These are phyloP conservation scores for Mythimna lalbum DNA, from an alignment of 2,888 invertebrate genomes.

Conservation along the genomic window DNA sequence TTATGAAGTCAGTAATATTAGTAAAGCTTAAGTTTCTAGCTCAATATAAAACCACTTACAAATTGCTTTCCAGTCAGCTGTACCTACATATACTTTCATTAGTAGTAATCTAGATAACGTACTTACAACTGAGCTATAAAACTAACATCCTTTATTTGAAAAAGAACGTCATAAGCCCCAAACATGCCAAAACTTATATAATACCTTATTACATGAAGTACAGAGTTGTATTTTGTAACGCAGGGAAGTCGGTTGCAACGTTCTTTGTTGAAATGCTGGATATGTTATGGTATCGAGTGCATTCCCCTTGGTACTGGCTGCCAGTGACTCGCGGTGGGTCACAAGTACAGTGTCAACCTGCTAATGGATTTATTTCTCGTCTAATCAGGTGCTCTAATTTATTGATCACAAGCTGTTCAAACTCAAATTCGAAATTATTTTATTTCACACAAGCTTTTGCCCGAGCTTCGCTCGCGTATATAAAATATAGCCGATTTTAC, in stretches of 20 bases:
- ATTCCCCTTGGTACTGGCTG: conserved; percentile 22
- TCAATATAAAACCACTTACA: not conserved
- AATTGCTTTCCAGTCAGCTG: conserved; percentile 11
- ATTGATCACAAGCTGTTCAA: conserved; percentile 34
- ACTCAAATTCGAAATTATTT: no score
- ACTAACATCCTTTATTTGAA: not conserved
- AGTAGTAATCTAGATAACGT: conserved; percentile 15
- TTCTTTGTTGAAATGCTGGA: not conserved
- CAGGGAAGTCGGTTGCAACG: not conserved
- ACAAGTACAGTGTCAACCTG: conserved; percentile 45
- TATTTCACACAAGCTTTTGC: no score
- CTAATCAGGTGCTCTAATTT: conserved; percentile 52
- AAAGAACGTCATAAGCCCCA: not conserved
- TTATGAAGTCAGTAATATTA: not conserved
- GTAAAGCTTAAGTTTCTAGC: no score
- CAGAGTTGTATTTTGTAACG: not conserved
- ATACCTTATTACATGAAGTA: not conserved
- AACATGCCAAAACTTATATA: not conserved
- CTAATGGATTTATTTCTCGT: conserved; percentile 49
- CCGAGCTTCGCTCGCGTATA: no score
- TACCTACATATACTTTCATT: conserved; percentile 18
- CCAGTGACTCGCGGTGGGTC: conserved; percentile 55
- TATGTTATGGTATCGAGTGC: conserved; percentile 38
- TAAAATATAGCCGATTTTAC: no score
- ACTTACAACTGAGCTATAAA: conserved; percentile 1